phyloP scores from a whole-genome alignment of 2,113 vertebrate genomes.

The Zonotrichia leucophrys region DNA sequence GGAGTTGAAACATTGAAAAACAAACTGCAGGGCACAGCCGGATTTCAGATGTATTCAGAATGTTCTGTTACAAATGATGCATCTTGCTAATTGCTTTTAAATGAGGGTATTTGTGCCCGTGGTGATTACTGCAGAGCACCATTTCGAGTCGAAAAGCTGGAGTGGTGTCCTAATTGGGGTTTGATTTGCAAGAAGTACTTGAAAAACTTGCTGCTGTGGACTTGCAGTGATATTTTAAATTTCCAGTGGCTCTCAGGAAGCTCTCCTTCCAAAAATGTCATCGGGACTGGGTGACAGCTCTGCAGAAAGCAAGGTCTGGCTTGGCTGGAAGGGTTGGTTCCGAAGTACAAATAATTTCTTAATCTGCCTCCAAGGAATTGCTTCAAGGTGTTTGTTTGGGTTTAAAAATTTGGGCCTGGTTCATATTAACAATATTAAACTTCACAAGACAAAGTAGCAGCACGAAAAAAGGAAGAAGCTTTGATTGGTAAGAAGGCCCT shows the following conservation, averaged over 20 bases:
- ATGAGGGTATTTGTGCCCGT: constrained; percentile 6
- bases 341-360: background rate
- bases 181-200: background rate
- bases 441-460: background rate
- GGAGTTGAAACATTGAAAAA: background rate
- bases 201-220: background rate
- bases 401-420: background rate
- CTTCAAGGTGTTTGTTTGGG: background rate
- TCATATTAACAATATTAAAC: background rate
- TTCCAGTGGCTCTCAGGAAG: background rate
- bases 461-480: too few species aligned
- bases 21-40: background rate
- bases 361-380: background rate
- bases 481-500: background rate
- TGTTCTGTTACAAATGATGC: constrained; percentile 9
- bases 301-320: background rate
- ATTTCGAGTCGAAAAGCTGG: background rate
- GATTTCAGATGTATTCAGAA: constrained; percentile 15
- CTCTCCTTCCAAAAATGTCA: background rate
- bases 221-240: background rate
- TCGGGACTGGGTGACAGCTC: background rate
- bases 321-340: background rate
- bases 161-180: background rate
- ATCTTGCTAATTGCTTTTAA: constrained; percentile 32
- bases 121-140: background rate